A percentile compares a stretch with the other conserved stretches of the same genome.
Evolutionary conservation across 2,797 vertebrate species (phyloP).

Genomic region (Gymnocypris eckloni): DNA sequence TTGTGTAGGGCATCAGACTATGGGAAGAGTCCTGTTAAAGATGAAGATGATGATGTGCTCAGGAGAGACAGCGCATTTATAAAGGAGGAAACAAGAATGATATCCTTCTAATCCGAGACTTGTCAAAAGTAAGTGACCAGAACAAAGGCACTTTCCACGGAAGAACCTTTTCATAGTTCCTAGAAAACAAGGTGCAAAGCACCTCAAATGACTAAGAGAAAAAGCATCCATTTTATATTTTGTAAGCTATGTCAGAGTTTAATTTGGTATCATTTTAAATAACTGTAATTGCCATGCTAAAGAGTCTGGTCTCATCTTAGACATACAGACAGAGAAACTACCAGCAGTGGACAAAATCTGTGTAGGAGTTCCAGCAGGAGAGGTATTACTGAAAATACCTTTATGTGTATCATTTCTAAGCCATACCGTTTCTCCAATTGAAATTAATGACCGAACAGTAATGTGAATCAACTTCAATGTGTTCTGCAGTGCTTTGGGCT

Average conservation of each 20-base stretch:
- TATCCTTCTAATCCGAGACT: slow-evolving; percentile 87
- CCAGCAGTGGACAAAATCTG: slow-evolving; percentile 94
- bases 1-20: slow-evolving; percentile 77
- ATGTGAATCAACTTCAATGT: slow-evolving; percentile 10
- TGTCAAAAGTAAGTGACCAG: slow-evolving; percentile 85
- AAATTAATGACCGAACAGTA: background rate
- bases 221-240: background rate
- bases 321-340: slow-evolving; percentile 84
- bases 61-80: slow-evolving; percentile 89
- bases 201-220: background rate
- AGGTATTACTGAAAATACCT: slow-evolving; percentile 75
- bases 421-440: background rate
- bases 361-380: slow-evolving; percentile 90
- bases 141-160: background rate
- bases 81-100: slow-evolving; percentile 84
- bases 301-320: slow-evolving; percentile 72
- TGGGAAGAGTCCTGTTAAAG: slow-evolving; percentile 62
- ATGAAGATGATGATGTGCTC: slow-evolving; percentile 92
- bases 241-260: background rate
- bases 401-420: background rate
- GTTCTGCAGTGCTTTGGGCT: slow-evolving; percentile 93
- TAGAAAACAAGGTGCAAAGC: too few relatives aligned
- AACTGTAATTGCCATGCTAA: background rate
- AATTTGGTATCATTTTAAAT: background rate
- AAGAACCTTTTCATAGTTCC: background rate